A percentile compares a stretch with the other conserved stretches of the same genome.
These are phyloP conservation scores for Seladonia tumulorum DNA, from an alignment of 2,888 invertebrate species.

Conservation along the genomic window DNA sequence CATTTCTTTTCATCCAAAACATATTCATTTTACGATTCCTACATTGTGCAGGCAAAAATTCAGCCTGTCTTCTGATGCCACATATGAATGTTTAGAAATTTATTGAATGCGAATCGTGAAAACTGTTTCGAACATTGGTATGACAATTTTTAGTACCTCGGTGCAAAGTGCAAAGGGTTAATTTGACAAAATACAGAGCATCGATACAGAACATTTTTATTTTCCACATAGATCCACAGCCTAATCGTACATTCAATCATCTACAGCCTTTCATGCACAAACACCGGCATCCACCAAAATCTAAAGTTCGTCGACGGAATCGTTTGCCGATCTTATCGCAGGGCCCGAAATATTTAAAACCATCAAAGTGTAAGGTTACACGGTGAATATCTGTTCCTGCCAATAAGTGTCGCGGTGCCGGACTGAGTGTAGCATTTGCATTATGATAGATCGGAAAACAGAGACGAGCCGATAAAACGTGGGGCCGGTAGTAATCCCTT, in stretches of 20 bases:
- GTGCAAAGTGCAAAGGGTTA: too few species aligned
- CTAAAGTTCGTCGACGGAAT: background rate
- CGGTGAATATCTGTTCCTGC: constrained; percentile 20
- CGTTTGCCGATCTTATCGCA: background rate
- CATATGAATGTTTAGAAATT: too few species aligned
- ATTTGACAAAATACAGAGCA: too few species aligned
- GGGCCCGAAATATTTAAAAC: background rate
- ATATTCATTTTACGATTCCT: too few species aligned
- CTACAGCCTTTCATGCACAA: background rate
- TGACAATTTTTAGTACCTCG: too few species aligned
- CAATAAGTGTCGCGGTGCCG: constrained; percentile 46
- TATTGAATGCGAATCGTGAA: too few species aligned
- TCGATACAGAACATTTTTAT: background rate
- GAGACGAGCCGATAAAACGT: constrained; percentile 69
- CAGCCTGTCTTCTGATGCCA: too few species aligned
- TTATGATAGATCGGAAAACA: constrained; percentile 65
- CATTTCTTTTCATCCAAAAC: too few species aligned
- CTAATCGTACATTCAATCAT: too few species aligned
- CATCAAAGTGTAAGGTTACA: constrained; percentile 56
- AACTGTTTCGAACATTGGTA: too few species aligned
- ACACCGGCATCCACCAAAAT: background rate
- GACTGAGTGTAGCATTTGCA: constrained; percentile 72
- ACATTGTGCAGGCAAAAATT: too few species aligned
- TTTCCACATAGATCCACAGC: background rate
- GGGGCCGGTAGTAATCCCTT: constrained; percentile 79